Base-by-base conservation (phyloP, 1,140 invertebrate genomes). In the Drosophila mayri region DNA sequence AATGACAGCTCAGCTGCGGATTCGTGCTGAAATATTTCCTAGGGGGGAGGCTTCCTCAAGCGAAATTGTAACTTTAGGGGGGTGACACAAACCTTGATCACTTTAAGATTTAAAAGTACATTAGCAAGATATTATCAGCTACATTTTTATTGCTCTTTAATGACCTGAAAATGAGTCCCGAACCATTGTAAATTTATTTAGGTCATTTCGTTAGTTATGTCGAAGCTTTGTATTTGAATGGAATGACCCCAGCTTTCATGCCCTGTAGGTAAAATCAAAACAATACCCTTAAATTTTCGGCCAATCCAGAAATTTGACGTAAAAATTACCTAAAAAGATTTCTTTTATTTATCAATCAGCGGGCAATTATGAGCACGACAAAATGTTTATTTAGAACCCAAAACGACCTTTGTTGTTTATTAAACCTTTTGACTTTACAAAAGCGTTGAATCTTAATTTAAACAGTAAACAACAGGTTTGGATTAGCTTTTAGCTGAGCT, bases 401-500 rank as follows among this genome's bases (percentile, higher is more conserved):
- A 32, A 50, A 12, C 20, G n/a, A 25, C 35, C 22, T 46, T 66
- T 66, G 18, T 37, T 16, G 28, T 16, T 5, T 37, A 25, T 30
- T 38, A 37, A 18, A 22, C 25, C 18, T 22, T 30, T 35, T 37
- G 22, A 59, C 18, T 32, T 49, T 49, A 4, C 14, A 40, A 28
- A 38, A n/a, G 22, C 37, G 10, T 50, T 37, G 37, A 47, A 30
- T 41, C 32, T 52, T 28, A 25, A 72, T 60, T 32, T 43, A 12
- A 35, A 38, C 46, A 38, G 46, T 44, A 41, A 30, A 61, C 18
- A 73, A 73, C 46, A 54, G 49, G 70, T 73, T 73, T 40, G n/a
- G 6, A 35, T 22, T 14, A 20, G 25, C n/a, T 58, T 28, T 35
- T 22, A 47, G 25, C 20, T 71, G n/a, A 44, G 3, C 20, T 64